Conservation (phyloP, 1,140 invertebrate genomes). For the Portunus trituberculatus region DNA sequence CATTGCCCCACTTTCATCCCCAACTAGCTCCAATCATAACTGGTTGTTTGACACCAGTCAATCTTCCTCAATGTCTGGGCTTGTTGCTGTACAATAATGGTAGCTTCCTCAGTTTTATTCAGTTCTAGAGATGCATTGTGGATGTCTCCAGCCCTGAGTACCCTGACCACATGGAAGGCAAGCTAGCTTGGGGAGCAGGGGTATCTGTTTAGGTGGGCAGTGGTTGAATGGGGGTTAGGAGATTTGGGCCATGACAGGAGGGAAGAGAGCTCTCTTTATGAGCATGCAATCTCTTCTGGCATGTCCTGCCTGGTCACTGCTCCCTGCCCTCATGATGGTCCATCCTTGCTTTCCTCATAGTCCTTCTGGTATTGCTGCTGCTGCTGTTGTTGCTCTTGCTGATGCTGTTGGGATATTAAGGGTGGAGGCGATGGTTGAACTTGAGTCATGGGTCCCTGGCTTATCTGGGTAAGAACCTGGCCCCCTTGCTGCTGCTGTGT, state of each 20-base stretch:
- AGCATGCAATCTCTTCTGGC: conserved; percentile 37
- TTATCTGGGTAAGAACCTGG: conserved; percentile 67
- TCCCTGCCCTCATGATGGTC: conserved; percentile 69
- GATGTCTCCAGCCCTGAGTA: conserved; percentile 53
- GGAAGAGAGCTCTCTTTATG: conserved; percentile 41
- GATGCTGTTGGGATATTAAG: conserved; percentile 66
- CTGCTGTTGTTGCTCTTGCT: conserved; percentile 54
- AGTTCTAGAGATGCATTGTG: conserved; percentile 27
- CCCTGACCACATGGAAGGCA: conserved; percentile 47
- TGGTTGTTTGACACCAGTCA: conserved; percentile 56
- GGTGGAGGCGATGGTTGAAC: conserved; percentile 65
- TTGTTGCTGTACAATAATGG: conserved; percentile 35
- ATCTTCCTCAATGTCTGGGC: conserved; percentile 60
- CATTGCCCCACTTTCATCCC: conserved; percentile 47
- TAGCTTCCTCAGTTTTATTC: conserved; percentile 16
- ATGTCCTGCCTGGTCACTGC: conserved; percentile 53
- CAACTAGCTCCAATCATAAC: conserved; percentile 68
- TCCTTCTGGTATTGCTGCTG: conserved; percentile 68
- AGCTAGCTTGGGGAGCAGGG: conserved; percentile 44
- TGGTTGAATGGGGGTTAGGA: conserved; percentile 27
- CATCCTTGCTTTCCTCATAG: conserved; percentile 69
- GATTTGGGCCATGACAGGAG: conserved; percentile 10
- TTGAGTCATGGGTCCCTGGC: conserved; percentile 74
- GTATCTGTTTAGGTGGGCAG: conserved; percentile 39
- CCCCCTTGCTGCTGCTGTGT: conserved; percentile 61